Evolutionary conservation across 2,113 vertebrate species (phyloP).

Genomic region (Glareola pratincola): DNA sequence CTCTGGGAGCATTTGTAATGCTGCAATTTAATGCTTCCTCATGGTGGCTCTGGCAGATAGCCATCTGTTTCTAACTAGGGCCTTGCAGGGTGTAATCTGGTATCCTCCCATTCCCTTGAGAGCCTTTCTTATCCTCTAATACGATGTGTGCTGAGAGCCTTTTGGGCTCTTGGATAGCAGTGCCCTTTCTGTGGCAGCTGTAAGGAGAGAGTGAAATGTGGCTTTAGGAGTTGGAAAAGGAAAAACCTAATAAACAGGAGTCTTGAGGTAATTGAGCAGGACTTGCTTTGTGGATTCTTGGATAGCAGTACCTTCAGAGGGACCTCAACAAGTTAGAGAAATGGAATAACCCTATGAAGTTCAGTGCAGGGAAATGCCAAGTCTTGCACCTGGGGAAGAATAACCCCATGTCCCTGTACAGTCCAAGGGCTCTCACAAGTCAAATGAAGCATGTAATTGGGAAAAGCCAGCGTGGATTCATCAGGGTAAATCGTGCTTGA

Average conservation of each 20-base stretch:
- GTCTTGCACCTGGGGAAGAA: neutral
- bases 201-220: neutral
- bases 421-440: neutral
- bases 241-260: neutral
- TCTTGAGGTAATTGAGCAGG: neutral
- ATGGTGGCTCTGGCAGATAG: neutral
- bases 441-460: neutral
- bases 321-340: neutral
- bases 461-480: neutral
- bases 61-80: constrained; percentile 22
- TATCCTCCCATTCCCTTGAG: constrained; percentile 17
- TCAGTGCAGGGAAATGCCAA: neutral
- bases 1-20: neutral
- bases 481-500: neutral
- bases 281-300: neutral
- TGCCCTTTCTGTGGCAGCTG: neutral
- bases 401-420: neutral
- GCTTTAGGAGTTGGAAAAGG: neutral
- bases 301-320: neutral
- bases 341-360: neutral
- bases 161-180: neutral
- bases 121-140: constrained; percentile 40
- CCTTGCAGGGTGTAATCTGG: constrained; percentile 11
- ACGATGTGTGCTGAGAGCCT: neutral
- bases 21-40: neutral